Base-by-base conservation (phyloP, 23 tunicate genomes). In the Clavelina lepadiformis region DNA sequence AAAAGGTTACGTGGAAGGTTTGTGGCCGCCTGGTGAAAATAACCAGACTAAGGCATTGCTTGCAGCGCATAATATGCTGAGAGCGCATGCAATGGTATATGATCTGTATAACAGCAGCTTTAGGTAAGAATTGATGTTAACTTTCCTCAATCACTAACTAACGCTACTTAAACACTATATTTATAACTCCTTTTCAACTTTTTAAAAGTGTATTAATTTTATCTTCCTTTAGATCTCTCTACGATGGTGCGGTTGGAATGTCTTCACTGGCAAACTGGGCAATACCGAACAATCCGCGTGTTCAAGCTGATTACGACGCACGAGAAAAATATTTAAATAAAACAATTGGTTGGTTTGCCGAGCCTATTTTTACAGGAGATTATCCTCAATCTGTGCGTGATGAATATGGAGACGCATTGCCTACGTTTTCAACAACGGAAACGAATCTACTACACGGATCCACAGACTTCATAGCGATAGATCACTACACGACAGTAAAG, bases 21-120 rank as follows among this genome's bases (percentile, higher is more conserved):
- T 46, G 3, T 81, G 88, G 88, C 88, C 88, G 27, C 88, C 88
- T 34, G 79, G 54, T 34, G 11, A 25, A 1, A 41, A 4, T 23
- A 29, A 73, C 56, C 22, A 13, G 30, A 31, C n/a, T 0, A 21
- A 21, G 29, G 74, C 61, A 28, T 52, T 53, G 21, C n/a, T 52
- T 6, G 88, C 79, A 1, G 79, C 88, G n/a, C 79, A 64, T 33
- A 81, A 81, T 49, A 81, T 73, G 79, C 5, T 72, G 54, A 27
- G 19, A 22, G 66, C 77, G 2, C 77, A 72, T 58, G 69, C 77
- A 3, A 30, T 24, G 15, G 77, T 58, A 1, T 72, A 35, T 27
- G 2, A 23, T 7, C 53, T 37, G 21, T 72, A 29, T 29, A 31
- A 68, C 20, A 51, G 44, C 2, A 51, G 32, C 26, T 68, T 32